A percentile compares a stretch with the other conserved stretches of the same genome.
These are phyloP conservation scores for Erithacus rubecula DNA, from an alignment of 2,797 vertebrate species.

Conservation along the genomic window DNA sequence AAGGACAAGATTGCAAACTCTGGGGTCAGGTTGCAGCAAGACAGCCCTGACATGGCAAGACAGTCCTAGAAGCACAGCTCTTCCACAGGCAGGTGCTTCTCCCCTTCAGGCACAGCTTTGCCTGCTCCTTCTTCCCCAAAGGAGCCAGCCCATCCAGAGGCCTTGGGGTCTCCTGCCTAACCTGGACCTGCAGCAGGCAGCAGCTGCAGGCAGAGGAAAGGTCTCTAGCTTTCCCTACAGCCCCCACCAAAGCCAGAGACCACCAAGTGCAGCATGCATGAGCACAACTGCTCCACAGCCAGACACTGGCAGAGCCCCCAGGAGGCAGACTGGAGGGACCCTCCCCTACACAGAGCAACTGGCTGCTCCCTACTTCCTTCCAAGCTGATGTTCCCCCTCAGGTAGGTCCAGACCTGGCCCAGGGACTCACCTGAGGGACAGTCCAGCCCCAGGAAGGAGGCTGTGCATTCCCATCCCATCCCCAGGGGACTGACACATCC, in stretches of 20 bases:
- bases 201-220: neutral
- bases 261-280: neutral
- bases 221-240: neutral
- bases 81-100: neutral
- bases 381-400: neutral
- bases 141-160: neutral
- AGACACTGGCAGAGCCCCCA: neutral
- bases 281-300: neutral
- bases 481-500: neutral
- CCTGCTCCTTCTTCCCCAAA: neutral
- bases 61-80: neutral
- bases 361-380: neutral
- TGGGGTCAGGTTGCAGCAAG: neutral
- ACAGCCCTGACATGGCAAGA: neutral
- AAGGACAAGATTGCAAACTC: neutral
- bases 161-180: neutral
- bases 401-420: neutral
- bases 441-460: neutral
- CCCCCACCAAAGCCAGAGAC: neutral
- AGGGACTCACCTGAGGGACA: neutral
- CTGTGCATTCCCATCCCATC: neutral
- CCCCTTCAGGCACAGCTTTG: neutral
- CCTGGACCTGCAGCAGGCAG: neutral
- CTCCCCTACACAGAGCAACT: neutral
- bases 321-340: rapidly evolving